These are phyloP conservation scores for Cyprinella venusta DNA, from an alignment of 2,797 vertebrate species.

Conservation along the genomic window DNA sequence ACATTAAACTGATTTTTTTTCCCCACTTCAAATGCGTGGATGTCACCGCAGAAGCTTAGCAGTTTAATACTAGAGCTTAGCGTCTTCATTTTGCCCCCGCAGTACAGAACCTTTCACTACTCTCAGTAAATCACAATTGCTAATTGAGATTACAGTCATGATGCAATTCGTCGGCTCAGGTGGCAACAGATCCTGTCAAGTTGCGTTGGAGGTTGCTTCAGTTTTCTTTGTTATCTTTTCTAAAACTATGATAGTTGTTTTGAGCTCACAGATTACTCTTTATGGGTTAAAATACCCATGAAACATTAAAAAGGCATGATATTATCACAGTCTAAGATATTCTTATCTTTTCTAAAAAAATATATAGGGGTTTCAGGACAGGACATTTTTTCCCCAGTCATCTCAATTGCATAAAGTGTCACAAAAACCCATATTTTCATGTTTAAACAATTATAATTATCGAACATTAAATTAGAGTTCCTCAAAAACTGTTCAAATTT, in stretches of 20 bases:
- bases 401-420: too few relatives aligned
- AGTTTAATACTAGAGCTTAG: constrained; percentile 16
- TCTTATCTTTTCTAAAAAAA: background rate
- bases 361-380: background rate
- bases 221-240: constrained; percentile 11
- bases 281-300: background rate
- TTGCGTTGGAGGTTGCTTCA: background rate
- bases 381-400: background rate
- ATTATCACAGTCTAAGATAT: background rate
- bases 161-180: constrained; percentile 19
- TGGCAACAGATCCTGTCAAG: constrained; percentile 6
- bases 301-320: background rate
- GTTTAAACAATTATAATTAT: background rate
- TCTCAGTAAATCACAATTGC: constrained; percentile 23
- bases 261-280: background rate
- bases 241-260: background rate
- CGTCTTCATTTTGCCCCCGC: background rate
- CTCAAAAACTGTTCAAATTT: background rate
- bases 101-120: constrained; percentile 3
- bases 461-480: background rate
- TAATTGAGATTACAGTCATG: constrained; percentile 45
- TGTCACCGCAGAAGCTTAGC: background rate
- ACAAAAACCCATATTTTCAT: background rate
- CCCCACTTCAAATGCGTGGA: background rate
- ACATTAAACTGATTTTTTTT: background rate